Percentiles rank a stretch among this genome's conserved stretches.
Conservation (phyloP, 2,113 vertebrate species). For the Rostratula benghalensis region DNA sequence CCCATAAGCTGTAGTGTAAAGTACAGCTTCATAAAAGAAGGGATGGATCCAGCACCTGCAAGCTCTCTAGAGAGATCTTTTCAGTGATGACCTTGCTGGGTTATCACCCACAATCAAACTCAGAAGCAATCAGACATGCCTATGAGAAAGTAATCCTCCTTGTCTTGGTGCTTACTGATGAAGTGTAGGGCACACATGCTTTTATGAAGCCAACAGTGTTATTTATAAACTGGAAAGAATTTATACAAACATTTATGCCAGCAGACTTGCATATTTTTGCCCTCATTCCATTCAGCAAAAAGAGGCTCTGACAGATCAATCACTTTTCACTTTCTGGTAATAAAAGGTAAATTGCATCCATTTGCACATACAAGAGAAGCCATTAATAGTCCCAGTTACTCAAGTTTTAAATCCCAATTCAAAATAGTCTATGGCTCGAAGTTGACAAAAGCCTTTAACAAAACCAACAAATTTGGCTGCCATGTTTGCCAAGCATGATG, state of each 20-base stretch:
- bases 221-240: slow-evolving; percentile 8
- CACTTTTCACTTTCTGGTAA: not conserved
- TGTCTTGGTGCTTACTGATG: not conserved
- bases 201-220: not conserved
- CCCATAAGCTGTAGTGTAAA: not conserved
- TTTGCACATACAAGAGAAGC: not conserved
- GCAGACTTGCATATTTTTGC: not conserved
- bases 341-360: not conserved
- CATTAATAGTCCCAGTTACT: not conserved
- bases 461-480: not conserved
- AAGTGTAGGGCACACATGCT: not conserved
- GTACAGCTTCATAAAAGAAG: not conserved
- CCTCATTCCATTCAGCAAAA: not conserved
- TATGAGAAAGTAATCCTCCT: not conserved
- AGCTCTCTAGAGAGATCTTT: not conserved
- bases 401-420: not conserved
- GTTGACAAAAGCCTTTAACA: not conserved
- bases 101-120: not conserved
- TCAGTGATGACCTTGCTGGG: not conserved
- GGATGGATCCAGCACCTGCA: not conserved
- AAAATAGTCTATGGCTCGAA: not conserved
- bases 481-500: not conserved
- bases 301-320: not conserved
- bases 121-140: not conserved
- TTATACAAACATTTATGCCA: not conserved